Conservation (phyloP, 2,113 vertebrate species). For the Chionis minor region DNA sequence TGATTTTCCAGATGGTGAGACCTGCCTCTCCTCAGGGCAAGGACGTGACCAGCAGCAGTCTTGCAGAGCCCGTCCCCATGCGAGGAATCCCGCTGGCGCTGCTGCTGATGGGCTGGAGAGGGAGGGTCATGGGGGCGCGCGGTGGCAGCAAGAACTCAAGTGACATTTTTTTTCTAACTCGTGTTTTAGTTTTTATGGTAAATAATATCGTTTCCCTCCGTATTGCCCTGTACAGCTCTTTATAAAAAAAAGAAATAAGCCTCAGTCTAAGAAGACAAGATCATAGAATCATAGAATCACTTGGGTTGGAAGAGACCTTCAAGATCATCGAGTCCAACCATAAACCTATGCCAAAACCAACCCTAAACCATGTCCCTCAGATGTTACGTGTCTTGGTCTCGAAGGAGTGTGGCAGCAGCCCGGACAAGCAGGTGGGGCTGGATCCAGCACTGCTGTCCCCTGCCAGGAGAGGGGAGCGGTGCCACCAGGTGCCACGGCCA, state of each 20-base stretch:
- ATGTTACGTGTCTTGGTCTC: rapidly evolving
- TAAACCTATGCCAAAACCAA: too few species aligned
- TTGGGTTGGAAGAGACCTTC: too few species aligned
- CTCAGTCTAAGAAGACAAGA: background rate
- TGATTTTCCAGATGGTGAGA: background rate
- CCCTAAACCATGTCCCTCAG: too few species aligned
- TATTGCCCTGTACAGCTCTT: background rate
- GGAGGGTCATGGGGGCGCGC: background rate
- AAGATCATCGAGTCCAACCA: too few species aligned
- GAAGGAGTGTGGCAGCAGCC: background rate
- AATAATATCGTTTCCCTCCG: background rate
- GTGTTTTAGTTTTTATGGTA: background rate
- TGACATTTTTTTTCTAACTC: background rate
- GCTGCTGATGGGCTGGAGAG: background rate
- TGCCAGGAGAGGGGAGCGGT: background rate
- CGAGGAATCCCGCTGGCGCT: background rate
- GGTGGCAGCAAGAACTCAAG: background rate
- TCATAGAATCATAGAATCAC: too few species aligned
- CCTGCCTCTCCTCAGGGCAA: background rate
- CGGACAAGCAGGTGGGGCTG: background rate
- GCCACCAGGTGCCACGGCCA: background rate
- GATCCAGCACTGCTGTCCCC: background rate
- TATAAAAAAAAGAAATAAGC: background rate
- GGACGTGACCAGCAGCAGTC: background rate
- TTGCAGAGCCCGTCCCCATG: background rate